Base-by-base conservation (phyloP, 2,113 vertebrate genomes). In the Pyxicephalus adspersus region DNA sequence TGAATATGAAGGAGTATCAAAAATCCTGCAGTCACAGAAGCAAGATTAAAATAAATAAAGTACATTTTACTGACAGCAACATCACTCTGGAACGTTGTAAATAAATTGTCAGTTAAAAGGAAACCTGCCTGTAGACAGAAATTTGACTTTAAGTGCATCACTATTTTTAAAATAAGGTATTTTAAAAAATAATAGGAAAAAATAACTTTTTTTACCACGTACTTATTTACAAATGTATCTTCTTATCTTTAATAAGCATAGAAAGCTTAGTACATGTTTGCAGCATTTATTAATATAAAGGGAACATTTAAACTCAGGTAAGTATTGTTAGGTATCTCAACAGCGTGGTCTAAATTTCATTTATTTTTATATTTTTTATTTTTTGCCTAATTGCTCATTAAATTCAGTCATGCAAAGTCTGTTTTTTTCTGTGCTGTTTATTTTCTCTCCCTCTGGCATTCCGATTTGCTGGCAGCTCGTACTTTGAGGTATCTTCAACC, bases 311-410 rank as follows among this genome's bases (percentile, higher is more conserved):
- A 58, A 54, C 23, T 20, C 64, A 79, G 77, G 77, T 79, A 79
- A 60, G 77, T 79, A 79, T 79, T 79, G 54, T 77, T 65, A 54
- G 64, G 61, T 70, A 68, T 68, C 26, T 66, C 34, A 57, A 68
- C 28, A 70, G 54, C 38, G 60, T 68, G 76, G 28, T 34, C 64
- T 50, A 18, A n/a, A 67, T 68, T 76, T 63, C 23, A 28, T 31
- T 50, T 51, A 28, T 63, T 78, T 78, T 73, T 20, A n/a, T 26
- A n/a, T 77, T 61, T 50, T 67, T 29, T 54, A 60, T 68, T 68
- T 79, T 54, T 79, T 68, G 64, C 65, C 65, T 80, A 81, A 81
- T 73, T 73, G 79, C 68, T 81, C 68, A 81, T 81, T 81, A 81
- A 81, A 73, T 72, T 55, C 67, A 81, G 64, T 68, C 79, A 81